Evolutionary conservation across 2,113 vertebrate species (phyloP).

Genomic region (Xiphorhynchus elegans): DNA sequence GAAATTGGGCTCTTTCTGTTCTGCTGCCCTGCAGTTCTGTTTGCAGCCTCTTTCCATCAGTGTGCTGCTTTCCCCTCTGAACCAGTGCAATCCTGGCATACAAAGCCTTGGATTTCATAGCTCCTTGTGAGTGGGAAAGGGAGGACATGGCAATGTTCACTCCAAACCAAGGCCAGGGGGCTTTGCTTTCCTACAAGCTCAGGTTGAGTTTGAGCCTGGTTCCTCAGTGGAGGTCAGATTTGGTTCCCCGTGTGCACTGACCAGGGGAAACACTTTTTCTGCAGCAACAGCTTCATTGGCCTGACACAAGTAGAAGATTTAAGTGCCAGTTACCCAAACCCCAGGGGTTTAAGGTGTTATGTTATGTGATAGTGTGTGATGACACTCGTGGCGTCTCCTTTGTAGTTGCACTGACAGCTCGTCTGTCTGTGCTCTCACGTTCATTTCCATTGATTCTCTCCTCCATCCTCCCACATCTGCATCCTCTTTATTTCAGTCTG

Average conservation of each 20-base stretch:
- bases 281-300: not conserved
- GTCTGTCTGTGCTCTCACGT: accelerated
- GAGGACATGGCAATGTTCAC: accelerated
- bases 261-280: not conserved
- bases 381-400: not conserved
- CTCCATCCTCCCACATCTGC: not conserved
- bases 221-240: not conserved
- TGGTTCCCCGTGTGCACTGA: not conserved
- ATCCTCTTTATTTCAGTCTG: not conserved
- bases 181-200: not conserved
- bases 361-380: accelerated
- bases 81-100: not conserved
- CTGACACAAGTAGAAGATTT: not conserved
- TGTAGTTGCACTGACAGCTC: not conserved
- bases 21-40: not conserved
- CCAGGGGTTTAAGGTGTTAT: accelerated
- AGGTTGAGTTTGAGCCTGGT: not conserved
- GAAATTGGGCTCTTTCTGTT: not conserved
- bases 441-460: not conserved
- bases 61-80: not conserved
- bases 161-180: too few species aligned
- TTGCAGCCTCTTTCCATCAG: not conserved
- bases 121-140: not conserved
- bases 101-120: not conserved
- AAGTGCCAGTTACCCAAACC: not conserved